phyloP scores from a whole-genome alignment of 2,797 vertebrate species.

The Poecilia wingei region DNA sequence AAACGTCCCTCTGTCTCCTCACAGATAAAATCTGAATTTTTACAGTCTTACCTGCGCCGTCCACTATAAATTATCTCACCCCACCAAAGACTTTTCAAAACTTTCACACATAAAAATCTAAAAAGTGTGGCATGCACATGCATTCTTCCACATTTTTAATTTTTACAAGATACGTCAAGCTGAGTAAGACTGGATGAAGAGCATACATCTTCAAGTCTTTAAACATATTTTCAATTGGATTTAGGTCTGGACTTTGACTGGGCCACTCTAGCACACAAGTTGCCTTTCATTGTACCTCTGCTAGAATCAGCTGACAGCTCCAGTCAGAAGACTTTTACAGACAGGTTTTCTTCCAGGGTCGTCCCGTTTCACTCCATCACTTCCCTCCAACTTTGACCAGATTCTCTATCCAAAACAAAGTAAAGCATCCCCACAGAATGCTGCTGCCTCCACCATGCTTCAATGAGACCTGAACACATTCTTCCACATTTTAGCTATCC shows the following conservation, averaged over 20 bases:
- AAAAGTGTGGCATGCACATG: background rate
- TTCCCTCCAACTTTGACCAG: too few relatives aligned
- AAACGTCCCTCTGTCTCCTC: slow-evolving; percentile 10
- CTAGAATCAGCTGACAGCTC: too few relatives aligned
- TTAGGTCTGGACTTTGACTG: background rate
- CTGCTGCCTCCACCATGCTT: background rate
- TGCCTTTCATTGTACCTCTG: too few relatives aligned
- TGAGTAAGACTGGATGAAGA: background rate
- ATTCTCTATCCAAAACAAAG: too few relatives aligned
- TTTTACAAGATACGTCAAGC: background rate
- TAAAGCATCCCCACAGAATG: too few relatives aligned
- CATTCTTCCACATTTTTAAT: background rate
- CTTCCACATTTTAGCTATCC: too few relatives aligned
- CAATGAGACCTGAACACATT: background rate
- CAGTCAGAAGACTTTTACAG: too few relatives aligned
- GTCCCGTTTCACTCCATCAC: too few relatives aligned
- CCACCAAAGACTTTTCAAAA: background rate
- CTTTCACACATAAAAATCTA: background rate
- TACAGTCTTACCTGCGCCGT: background rate
- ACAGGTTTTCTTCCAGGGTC: too few relatives aligned
- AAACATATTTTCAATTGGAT: background rate
- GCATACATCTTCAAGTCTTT: background rate
- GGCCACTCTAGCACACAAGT: background rate
- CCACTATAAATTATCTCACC: background rate
- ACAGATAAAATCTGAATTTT: background rate